Conservation (phyloP, 2,113 vertebrate species). For the Suricata suricatta region DNA sequence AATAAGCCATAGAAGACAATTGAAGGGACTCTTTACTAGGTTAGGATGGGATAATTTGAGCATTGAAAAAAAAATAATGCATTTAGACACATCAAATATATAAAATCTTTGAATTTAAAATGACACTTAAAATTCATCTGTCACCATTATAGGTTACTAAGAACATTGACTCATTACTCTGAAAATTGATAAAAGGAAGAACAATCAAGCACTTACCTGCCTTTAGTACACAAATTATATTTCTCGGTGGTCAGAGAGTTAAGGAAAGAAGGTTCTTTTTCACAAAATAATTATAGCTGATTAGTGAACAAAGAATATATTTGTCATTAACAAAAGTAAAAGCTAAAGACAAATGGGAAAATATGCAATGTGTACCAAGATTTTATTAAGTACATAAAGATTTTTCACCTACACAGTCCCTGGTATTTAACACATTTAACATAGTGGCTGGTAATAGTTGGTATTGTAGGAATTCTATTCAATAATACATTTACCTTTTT, state of each 20-base stretch:
- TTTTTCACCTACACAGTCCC: not conserved
- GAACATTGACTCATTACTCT: not conserved
- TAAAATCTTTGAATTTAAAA: conserved; percentile 7
- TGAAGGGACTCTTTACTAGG: not conserved
- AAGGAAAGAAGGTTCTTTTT: not conserved
- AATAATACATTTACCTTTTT: not conserved
- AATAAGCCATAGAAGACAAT: not conserved
- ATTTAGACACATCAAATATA: not conserved
- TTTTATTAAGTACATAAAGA: not conserved
- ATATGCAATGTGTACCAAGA: not conserved
- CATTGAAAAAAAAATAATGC: conserved; percentile 23
- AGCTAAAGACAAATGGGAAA: not conserved
- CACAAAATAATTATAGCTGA: not conserved
- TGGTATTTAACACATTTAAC: not conserved
- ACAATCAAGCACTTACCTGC: not conserved
- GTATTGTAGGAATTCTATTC: not conserved
- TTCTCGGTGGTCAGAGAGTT: not conserved
- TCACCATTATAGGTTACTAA: not conserved
- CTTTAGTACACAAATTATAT: not conserved
- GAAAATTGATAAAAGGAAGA: conserved; percentile 18
- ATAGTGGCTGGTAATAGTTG: not conserved
- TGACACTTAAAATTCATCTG: not conserved
- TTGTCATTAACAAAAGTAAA: not conserved
- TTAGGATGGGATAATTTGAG: conserved; percentile 23
- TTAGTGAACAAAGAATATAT: not conserved